A percentile compares a stretch with the other conserved stretches of the same genome.
Conservation (phyloP, 2,888 invertebrate species). For the Oligia strigilis region DNA sequence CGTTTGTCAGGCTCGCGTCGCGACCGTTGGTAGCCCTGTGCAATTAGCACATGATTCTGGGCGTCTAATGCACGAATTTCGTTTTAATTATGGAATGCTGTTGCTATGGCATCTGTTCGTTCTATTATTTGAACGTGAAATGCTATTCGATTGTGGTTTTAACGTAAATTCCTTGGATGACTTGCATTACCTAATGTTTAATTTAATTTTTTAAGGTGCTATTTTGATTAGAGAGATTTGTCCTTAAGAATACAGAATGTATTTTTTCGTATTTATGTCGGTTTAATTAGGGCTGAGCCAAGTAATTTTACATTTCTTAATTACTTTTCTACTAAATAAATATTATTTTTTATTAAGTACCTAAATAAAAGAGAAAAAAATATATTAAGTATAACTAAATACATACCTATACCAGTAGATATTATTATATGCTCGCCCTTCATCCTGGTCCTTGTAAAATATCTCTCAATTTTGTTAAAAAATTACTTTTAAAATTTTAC, state of each 20-base stretch:
- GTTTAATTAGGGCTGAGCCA: background rate
- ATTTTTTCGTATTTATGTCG: background rate
- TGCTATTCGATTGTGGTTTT: background rate
- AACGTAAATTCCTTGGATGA: background rate
- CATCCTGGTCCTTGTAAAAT: background rate
- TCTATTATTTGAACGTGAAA: conserved; percentile 43
- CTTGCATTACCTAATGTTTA: background rate
- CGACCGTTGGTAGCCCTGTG: conserved; percentile 84
- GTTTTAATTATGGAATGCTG: conserved; percentile 82
- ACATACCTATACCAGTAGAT: too few species aligned
- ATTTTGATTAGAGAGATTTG: background rate
- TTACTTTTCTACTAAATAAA: background rate
- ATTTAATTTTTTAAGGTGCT: background rate
- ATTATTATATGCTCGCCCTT: too few species aligned
- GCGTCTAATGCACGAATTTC: conserved; percentile 87
- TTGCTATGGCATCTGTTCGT: conserved; percentile 61
- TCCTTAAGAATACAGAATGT: background rate
- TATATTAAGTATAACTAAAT: background rate
- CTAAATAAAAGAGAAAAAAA: too few species aligned
- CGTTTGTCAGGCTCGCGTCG: conserved; percentile 89
- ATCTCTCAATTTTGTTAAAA: background rate
- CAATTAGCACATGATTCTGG: conserved; percentile 88
- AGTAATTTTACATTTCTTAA: too few species aligned
- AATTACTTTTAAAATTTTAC: background rate
- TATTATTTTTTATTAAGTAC: background rate